Conservation (phyloP, 2,797 vertebrate genomes). For the Perodicticus potto region DNA sequence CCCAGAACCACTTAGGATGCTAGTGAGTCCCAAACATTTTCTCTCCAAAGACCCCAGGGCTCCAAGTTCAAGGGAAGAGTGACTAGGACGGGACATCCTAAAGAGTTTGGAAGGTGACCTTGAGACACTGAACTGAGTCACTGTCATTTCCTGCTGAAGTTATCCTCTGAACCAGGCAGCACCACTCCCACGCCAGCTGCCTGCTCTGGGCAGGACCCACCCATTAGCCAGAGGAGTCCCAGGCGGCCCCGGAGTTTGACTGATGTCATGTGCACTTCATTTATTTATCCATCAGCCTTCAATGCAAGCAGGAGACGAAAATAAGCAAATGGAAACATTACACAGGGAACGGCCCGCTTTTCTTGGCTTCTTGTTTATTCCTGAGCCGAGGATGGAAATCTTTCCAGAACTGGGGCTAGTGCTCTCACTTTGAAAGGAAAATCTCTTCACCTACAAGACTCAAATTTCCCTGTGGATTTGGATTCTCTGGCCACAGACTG, state of each 20-base stretch:
- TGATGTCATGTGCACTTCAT: constrained; percentile 14
- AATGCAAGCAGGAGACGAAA: constrained; percentile 2
- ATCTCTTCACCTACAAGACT: background rate
- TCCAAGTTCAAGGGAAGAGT: background rate
- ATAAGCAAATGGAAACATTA: background rate
- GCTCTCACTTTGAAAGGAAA: background rate
- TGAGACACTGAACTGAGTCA: background rate
- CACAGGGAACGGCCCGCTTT: background rate
- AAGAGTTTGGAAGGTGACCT: background rate
- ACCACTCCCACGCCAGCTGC: constrained; percentile 45
- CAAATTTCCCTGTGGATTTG: background rate
- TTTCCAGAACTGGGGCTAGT: background rate
- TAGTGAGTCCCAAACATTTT: background rate
- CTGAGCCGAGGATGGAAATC: background rate
- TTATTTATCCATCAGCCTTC: constrained; percentile 57
- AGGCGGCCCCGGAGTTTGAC: background rate
- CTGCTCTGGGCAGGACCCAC: background rate
- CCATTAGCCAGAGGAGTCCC: background rate
- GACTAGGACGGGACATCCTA: background rate
- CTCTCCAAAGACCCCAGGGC: background rate
- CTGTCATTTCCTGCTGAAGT: constrained; percentile 31
- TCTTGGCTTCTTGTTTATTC: background rate
- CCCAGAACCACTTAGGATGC: background rate
- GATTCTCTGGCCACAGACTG: background rate
- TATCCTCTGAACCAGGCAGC: background rate